A percentile compares a stretch with the other conserved stretches of the same genome.
Evolutionary conservation across 92 coral and sea anemone species (phyloP).

Genomic region (Virgularia gustaviana): DNA sequence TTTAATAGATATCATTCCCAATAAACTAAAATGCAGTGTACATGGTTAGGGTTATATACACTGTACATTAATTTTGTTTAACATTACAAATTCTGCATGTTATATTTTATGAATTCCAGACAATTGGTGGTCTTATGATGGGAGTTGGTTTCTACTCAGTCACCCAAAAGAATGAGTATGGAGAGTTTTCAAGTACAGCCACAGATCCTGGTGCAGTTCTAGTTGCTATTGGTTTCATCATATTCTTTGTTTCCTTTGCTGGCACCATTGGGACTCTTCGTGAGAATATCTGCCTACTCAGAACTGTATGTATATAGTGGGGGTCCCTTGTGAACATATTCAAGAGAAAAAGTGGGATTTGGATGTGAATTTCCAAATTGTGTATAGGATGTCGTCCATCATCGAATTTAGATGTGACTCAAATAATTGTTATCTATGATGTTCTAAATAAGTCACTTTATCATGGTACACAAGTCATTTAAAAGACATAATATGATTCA

Average conservation of each 20-base stretch:
- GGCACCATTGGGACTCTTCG: slow-evolving; percentile 99
- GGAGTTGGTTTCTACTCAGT: slow-evolving; percentile 90
- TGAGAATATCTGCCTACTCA: slow-evolving; percentile 74
- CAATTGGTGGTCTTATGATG: slow-evolving; percentile 90
- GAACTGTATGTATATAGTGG: slow-evolving; percentile 60
- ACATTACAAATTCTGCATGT: neutral
- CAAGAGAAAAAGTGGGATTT: too few relatives aligned
- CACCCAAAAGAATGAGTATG: slow-evolving; percentile 78
- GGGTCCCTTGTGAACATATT: too few relatives aligned
- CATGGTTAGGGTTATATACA: neutral
- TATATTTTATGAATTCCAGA: slow-evolving; percentile 39
- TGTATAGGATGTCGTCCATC: too few relatives aligned
- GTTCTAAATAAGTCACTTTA: too few relatives aligned
- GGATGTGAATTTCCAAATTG: too few relatives aligned
- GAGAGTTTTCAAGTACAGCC: slow-evolving; percentile 71
- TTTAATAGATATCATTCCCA: too few relatives aligned
- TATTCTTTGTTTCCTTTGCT: slow-evolving; percentile 89
- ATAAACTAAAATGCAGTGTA: too few relatives aligned
- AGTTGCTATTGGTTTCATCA: slow-evolving; percentile 80
- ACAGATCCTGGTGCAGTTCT: slow-evolving; percentile 95
- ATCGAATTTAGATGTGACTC: too few relatives aligned
- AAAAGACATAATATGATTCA: too few relatives aligned
- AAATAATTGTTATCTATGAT: too few relatives aligned
- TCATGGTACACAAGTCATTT: too few relatives aligned
- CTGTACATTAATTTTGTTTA: neutral